Evolutionary conservation across 2,113 vertebrate genomes (phyloP), one percentile per base, ranked within the genome.

Genomic region (Carassius auratus): DNA sequence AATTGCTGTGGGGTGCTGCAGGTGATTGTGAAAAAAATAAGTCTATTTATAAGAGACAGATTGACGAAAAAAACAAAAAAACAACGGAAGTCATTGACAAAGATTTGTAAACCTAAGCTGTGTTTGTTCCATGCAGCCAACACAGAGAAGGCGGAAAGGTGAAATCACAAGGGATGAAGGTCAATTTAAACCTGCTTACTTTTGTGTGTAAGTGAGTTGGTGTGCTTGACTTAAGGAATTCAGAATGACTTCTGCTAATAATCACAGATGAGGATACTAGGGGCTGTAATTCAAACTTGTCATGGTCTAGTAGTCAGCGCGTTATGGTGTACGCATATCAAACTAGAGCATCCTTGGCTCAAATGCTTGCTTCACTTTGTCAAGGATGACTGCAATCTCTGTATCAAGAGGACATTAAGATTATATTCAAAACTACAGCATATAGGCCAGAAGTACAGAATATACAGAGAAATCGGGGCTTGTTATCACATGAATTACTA

Each of bases 231-330:
- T 15, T 8, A 45, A 21, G 38, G 52, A 6, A 66, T 50, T 48
- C 79, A 38, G 23, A 48, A 69, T 36, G 38, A 17, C 61, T 81
- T 55, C 38, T 71, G 48, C 45, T 71, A n/a, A 71, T 71, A 71
- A 82, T 82, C 80, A 82, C 80, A 82, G 23, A 66, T 82, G 64
- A 68, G 80, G 26, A 36, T 50, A 55, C 23, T n/a, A n/a, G 48
- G 48, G 30, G 48, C 42, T 55, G 26, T 30, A 55, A 82, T 82
- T 45, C 10, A 82, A 82, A 52, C 6, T 33, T 7, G 36, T 55
- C 80, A 82, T 52, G 64, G 80, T 82, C 64, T 82, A 15, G 64
- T 71, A 82, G 64, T 50, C 62, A 50, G 61, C 8, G 8, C 15
- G 6, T 38, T 55, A 82, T 71, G 45, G 80, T 9, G 7, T 69